Percentiles rank a stretch among this genome's conserved stretches.
phyloP scores from a whole-genome alignment of 2,797 vertebrate genomes.

The Pitangus sulphuratus region DNA sequence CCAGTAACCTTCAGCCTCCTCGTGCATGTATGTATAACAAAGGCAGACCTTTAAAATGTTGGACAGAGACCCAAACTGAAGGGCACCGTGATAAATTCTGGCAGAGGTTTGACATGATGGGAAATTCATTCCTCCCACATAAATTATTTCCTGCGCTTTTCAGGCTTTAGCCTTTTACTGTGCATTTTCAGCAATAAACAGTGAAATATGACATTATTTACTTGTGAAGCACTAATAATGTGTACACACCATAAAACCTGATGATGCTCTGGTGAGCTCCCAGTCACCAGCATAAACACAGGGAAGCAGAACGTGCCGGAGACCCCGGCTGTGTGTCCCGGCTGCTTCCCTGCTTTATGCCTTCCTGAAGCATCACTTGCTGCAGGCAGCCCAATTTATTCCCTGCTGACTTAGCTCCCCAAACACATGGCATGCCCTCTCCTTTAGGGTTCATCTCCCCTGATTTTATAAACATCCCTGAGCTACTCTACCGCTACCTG shows the following conservation, averaged over 20 bases:
- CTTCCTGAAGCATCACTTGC: conserved; percentile 1
- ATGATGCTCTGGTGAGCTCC: conserved; percentile 14
- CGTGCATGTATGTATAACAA: not conserved
- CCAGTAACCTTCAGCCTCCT: conserved; percentile 44
- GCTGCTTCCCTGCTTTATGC: not conserved
- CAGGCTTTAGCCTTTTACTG: conserved; percentile 58
- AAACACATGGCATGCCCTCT: not conserved
- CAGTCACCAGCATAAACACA: conserved; percentile 12
- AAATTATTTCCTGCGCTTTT: conserved; percentile 59
- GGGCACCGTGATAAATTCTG: conserved; percentile 53
- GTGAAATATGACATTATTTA: conserved; percentile 71
- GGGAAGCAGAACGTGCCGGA: not conserved
- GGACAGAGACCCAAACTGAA: conserved; percentile 54
- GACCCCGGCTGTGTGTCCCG: not conserved
- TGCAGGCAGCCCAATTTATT: conserved; percentile 7
- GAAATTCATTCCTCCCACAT: conserved; percentile 61
- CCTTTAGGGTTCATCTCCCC: conserved; percentile 25
- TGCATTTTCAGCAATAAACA: conserved; percentile 57
- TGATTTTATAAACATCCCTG: not conserved
- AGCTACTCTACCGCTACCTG: not conserved
- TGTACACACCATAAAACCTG: conserved; percentile 47
- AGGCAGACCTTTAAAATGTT: conserved; percentile 63
- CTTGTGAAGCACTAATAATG: conserved; percentile 61
- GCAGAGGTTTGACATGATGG: conserved; percentile 40
- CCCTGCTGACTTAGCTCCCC: conserved; percentile 3